A percentile compares a stretch with the other conserved stretches of the same genome.
phyloP scores from a whole-genome alignment of 1,140 invertebrate genomes.

The Adelges cooleyi region DNA sequence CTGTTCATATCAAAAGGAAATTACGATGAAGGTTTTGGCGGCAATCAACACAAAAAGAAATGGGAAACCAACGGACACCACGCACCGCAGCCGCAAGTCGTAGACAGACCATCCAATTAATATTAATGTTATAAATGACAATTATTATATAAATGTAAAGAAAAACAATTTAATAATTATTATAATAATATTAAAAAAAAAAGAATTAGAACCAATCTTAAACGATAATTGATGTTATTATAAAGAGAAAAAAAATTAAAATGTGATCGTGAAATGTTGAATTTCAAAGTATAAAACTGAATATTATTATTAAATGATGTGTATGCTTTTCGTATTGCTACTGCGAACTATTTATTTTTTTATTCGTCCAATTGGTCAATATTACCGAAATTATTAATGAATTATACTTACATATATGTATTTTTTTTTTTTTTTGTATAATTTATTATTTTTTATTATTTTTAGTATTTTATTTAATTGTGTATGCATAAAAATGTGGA shows the following conservation, averaged over 20 bases:
- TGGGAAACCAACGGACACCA: constrained; percentile 37
- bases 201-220: background rate
- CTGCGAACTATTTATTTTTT: background rate
- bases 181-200: background rate
- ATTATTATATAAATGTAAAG: background rate
- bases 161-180: background rate
- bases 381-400: background rate
- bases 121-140: background rate
- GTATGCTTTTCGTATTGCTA: background rate
- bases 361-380: background rate
- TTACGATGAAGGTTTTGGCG: constrained; percentile 68
- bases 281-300: background rate
- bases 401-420: no score
- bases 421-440: no score
- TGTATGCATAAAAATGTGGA: no score
- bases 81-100: background rate
- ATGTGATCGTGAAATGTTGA: background rate
- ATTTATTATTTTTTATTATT: no score
- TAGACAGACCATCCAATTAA: background rate
- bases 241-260: no score
- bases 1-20: constrained; percentile 73
- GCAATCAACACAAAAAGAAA: constrained; percentile 52
- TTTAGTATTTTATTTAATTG: no score
- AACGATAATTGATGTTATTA: background rate
- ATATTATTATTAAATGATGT: background rate